Conservation (phyloP, 2,113 vertebrate species). For the Agapornis roseicollis region DNA sequence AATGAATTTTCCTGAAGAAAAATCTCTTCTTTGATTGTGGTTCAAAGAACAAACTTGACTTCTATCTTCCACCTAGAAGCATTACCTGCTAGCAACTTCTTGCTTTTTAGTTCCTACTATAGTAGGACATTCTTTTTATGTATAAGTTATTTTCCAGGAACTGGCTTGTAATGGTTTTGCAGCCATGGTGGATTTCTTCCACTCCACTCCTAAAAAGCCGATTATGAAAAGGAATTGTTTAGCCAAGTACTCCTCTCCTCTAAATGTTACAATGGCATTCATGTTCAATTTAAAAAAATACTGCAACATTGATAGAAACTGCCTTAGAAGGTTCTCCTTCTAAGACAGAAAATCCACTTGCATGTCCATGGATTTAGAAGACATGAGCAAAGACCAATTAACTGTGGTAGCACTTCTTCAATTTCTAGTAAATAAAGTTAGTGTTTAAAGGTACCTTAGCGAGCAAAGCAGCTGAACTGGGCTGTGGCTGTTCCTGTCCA, state of each 20-base stretch:
- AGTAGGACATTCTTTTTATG: background rate
- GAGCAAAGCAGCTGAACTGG: background rate
- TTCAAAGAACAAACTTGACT: background rate
- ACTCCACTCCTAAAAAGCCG: background rate
- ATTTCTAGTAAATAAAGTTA: background rate
- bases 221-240: background rate
- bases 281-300: background rate
- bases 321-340: background rate
- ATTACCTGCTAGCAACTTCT: background rate
- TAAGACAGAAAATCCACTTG: background rate
- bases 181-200: background rate
- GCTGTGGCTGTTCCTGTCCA: background rate
- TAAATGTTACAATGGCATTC: background rate
- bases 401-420: accelerated
- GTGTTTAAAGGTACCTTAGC: background rate
- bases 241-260: background rate
- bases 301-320: background rate
- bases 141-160: background rate
- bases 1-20: background rate
- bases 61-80: background rate
- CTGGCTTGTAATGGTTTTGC: background rate
- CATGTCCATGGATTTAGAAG: background rate
- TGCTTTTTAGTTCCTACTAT: background rate
- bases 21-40: background rate
- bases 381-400: background rate